These are phyloP conservation scores for Teleogryllus oceanicus DNA, from an alignment of 2,888 invertebrate genomes.

Conservation along the genomic window DNA sequence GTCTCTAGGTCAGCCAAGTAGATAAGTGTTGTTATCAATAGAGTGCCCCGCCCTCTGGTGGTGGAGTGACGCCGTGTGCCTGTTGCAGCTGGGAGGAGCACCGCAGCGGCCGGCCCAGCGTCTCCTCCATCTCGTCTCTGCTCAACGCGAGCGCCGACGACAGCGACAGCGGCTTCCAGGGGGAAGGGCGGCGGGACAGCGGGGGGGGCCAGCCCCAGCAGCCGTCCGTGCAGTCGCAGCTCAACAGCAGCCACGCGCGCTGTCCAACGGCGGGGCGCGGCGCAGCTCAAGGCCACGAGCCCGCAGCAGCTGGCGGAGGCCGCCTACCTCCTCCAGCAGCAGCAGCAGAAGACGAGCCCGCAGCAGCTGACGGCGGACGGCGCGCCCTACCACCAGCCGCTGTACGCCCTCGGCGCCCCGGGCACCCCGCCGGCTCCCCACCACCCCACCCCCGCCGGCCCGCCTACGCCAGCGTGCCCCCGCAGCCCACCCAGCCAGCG, in stretches of 20 bases:
- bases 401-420: conserved; percentile 74
- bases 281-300: not conserved
- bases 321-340: conserved; percentile 43
- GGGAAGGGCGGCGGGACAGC: conserved; percentile 40
- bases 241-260: conserved; percentile 31
- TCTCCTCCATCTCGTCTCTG: conserved; percentile 47
- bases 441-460: conserved; percentile 38
- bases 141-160: conserved; percentile 46
- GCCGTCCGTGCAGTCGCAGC: conserved; percentile 2
- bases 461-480: conserved; percentile 39
- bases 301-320: not conserved
- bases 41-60: too few species aligned
- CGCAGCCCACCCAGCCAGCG: conserved; percentile 41
- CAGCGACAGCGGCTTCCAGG: conserved; percentile 50
- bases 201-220: not conserved
- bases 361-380: not conserved
- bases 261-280: conserved; percentile 34
- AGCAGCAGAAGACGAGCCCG: conserved; percentile 43
- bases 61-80: too few species aligned
- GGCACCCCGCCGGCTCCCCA: conserved; percentile 47
- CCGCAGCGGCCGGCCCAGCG: conserved; percentile 43
- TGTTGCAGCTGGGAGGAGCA: conserved; percentile 35
- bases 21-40: too few species aligned
- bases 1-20: too few species aligned
- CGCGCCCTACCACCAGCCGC: conserved; percentile 55